Base-by-base conservation (phyloP, 2,888 invertebrate genomes). In the Unio delphinus region DNA sequence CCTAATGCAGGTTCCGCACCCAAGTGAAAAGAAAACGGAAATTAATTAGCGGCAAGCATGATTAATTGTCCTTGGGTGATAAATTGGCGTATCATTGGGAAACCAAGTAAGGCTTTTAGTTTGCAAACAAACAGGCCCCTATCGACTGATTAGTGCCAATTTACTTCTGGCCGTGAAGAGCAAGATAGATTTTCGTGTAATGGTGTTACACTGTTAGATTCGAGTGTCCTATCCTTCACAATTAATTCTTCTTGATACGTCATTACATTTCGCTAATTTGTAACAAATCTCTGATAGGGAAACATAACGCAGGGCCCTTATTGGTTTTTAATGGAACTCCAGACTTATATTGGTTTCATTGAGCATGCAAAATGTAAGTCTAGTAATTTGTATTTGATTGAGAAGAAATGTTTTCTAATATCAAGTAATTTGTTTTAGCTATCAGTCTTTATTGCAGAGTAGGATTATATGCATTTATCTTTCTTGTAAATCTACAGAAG, bases 21-120 rank as follows among this genome's bases (percentile, higher is more conserved):
- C 65, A 64, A 65, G 45, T 66, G 72, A 76, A 75, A 73, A 76
- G 73, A 75, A 70, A 78, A 63, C 75, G 78, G 78, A 78, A 78
- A 74, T 78, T 74, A 78, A 78, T 78, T 78, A 72, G 74, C 72
- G 72, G 68, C 60, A 64, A 34, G 61, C 67, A 70, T 75, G 70
- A 75, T 75, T 75, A 68, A 78, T 78, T 61, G 75, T 56, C 26
- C 30, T 30, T 61, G 45, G 11, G 45, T 45, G 45, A 45, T 45
- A 45, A 45, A 45, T 45, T 45, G 45, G 45, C 45, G 45, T 45
- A 45, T 45, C 45, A 45, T 45, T 45, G 45, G 45, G 45, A 45
- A 45, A 45, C 45, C 45, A 45, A 45, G 45, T 45, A 45, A 11
- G 45, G 45, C 45, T 45, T 45, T 45, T 45, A 45, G 45, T 45